Evolutionary conservation across 2,888 invertebrate species (phyloP).

Genomic region (Dryobotodes eremita): DNA sequence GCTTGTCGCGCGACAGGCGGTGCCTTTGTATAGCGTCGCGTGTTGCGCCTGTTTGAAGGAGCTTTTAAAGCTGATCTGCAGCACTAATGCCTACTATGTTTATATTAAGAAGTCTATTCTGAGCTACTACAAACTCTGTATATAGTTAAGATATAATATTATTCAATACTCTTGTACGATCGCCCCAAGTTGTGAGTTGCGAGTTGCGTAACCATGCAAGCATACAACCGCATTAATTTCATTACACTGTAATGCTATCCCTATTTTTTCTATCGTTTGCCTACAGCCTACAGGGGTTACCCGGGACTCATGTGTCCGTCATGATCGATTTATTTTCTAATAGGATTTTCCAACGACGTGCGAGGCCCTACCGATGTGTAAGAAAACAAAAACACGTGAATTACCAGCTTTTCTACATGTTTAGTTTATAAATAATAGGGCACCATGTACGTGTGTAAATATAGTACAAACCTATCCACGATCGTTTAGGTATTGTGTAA

Average conservation of each 20-base stretch:
- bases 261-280: constrained; percentile 63
- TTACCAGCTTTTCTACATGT: constrained; percentile 38
- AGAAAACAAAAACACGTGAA: constrained; percentile 53
- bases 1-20: no score
- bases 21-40: no score
- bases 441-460: constrained; percentile 13
- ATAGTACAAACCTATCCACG: constrained; percentile 23
- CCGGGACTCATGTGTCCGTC: constrained; percentile 48
- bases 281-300: constrained; percentile 46
- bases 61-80: constrained; percentile 6
- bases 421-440: constrained; percentile 28
- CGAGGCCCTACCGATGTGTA: constrained; percentile 57
- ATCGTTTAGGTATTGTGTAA: constrained; percentile 38
- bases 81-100: constrained; percentile 8
- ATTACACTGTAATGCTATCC: constrained; percentile 64
- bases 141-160: constrained; percentile 41
- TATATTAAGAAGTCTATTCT: constrained; percentile 49
- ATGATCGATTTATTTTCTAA: constrained; percentile 68
- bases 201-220: constrained; percentile 43
- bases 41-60: no score
- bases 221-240: constrained; percentile 62
- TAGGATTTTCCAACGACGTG: constrained; percentile 63
- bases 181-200: constrained; percentile 32
- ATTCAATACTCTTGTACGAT: constrained; percentile 41
- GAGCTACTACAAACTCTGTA: constrained; percentile 36